Base-by-base conservation (phyloP, 2,113 vertebrate genomes). In the Holacanthus passer region DNA sequence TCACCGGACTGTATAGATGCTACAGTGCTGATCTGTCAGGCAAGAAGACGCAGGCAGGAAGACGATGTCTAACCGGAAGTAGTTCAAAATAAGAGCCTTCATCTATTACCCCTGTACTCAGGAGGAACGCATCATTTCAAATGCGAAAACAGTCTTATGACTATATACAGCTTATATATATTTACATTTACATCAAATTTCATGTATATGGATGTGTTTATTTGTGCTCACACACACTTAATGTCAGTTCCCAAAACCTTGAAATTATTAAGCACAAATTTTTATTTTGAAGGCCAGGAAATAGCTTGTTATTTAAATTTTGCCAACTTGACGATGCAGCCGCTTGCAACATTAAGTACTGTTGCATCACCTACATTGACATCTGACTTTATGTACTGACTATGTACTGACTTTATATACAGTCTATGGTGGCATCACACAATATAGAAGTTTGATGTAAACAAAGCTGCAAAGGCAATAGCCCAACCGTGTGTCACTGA, bases 351-450 rank as follows among this genome's bases (percentile, higher is more conserved):
- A 22, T 6, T 1, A 2, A 11, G 13, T 16, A n/a, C 3, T 78
- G 45, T 78, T 78, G 65, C 76, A 69, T 78, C 76, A 78, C 29
- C 41, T 63, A 2, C 7, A 39, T n/a, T n/a, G n/a, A n/a, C n/a
- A n/a, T n/a, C n/a, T n/a, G n/a, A n/a, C n/a, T n/a, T n/a, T n/a
- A n/a, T n/a, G n/a, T n/a, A n/a, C n/a, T n/a, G n/a, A n/a, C n/a
- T n/a, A n/a, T n/a, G n/a, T n/a, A n/a, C n/a, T n/a, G n/a, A n/a
- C n/a, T n/a, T 0, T 5, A 27, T 14, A 16, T 6, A 16, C 1
- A 29, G 5, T 56, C 22, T 24, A 13, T 14, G 11, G 29, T 19
- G 3, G 6, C 7, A 31, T 31, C 27, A 31, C 27, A 31, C 3
- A 20, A 32, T 10, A 1, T 58, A 58, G 27, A 20, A 20, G 2